Evolutionary conservation across 2,113 vertebrate genomes (phyloP), one percentile per base, ranked within the genome.

Genomic region (Reinhardtius hippoglossoides): DNA sequence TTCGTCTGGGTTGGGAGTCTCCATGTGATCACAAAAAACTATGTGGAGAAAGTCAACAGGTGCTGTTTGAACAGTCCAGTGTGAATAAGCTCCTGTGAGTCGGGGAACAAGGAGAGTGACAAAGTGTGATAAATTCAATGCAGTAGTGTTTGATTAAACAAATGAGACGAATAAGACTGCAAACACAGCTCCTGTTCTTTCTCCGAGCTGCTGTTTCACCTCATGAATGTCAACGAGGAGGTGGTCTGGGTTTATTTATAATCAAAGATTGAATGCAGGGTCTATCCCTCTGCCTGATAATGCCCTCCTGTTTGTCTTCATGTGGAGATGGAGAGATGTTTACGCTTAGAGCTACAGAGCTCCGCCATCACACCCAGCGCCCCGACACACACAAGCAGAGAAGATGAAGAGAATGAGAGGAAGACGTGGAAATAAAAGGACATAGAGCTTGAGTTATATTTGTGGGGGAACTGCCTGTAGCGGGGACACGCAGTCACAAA

Each of bases 151-250:
- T 89, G 81, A 86, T 91, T 86, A 87, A 77, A 85, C 75, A 85
- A 89, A 90, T 83, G 59, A 83, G 50, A 81, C 21, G 65, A 86
- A 77, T 81, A 81, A 54, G 63, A 81, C 74, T 21, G 77, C 78
- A 84, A 90, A 91, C 82, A 88, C 74, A 85, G 59, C 2, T 48
- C 20, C 61, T 44, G 56, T 61, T 73, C 74, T 76, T 77, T 84
- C 6, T 80, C 78, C 76, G 56, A 71, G 81, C 64, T 68, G 58
- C 78, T 37, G 48, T 89, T 89, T 86, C 84, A 83, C 76, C 61
- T 81, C 81, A 74, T 88, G 89, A 89, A 91, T 92, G 82, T 82
- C 83, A 92, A 90, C 90, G 80, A 86, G 74, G 68, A 64, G 71
- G 67, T 71, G 44, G 75, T 52, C 37, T 48, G 21, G 76, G 74